Percentiles rank a stretch among this genome's conserved stretches.
phyloP scores from a whole-genome alignment of 1,140 invertebrate genomes.

The Euura lappo region DNA sequence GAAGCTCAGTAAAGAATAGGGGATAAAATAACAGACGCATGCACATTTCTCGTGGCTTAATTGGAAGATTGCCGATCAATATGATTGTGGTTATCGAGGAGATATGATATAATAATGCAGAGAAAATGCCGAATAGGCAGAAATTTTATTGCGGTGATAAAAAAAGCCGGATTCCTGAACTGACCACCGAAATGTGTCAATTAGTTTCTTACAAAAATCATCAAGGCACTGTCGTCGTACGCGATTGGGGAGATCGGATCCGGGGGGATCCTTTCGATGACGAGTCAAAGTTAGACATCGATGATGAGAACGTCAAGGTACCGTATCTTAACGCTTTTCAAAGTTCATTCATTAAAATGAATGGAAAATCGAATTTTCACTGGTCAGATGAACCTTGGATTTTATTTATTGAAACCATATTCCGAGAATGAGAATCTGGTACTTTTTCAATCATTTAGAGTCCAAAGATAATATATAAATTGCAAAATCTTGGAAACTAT shows the following conservation, averaged over 20 bases:
- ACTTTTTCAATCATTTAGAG: no score
- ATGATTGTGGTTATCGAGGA: no score
- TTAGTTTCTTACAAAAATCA: constrained; percentile 42
- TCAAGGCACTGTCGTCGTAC: constrained; percentile 27
- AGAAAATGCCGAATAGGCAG: constrained; percentile 15
- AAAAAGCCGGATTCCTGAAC: constrained; percentile 38
- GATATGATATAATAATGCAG: no score
- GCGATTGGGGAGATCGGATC: constrained; percentile 8
- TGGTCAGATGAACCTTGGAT: not conserved
- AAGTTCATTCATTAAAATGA: no score
- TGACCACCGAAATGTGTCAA: constrained; percentile 43
- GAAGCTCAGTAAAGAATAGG: no score
- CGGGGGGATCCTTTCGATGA: no score
- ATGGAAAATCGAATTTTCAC: not conserved
- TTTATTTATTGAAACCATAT: not conserved
- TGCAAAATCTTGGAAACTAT: no score
- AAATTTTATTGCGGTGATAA: constrained; percentile 38
- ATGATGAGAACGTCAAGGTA: not conserved
- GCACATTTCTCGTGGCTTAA: no score
- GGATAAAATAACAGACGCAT: no score
- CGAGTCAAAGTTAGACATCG: not conserved
- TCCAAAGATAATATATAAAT: no score
- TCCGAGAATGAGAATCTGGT: not conserved
- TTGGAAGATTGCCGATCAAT: no score
- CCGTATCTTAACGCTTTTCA: not conserved